Percentiles rank a stretch among this genome's conserved stretches.
Evolutionary conservation across 2,113 vertebrate species (phyloP).

Genomic region (Heliornis fulica): DNA sequence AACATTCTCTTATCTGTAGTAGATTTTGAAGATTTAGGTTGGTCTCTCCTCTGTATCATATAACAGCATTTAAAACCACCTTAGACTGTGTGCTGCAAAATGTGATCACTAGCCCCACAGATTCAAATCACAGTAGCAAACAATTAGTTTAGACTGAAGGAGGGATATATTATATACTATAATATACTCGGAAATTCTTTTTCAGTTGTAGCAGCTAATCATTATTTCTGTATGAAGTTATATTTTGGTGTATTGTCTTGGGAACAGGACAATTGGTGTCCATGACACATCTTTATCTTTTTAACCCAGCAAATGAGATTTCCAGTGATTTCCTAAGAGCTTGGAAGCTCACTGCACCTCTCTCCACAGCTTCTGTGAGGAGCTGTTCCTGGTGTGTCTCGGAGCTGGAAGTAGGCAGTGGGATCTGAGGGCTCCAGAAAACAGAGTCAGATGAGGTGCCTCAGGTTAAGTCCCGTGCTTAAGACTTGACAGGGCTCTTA

Average conservation of each 20-base stretch:
- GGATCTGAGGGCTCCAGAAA: neutral
- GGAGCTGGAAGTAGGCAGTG: neutral
- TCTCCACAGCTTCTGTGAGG: neutral
- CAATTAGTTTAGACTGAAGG: neutral
- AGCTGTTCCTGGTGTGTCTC: neutral
- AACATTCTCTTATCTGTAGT: neutral
- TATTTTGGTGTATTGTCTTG: neutral
- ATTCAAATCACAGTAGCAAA: neutral
- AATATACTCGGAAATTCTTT: neutral
- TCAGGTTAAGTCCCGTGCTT: neutral
- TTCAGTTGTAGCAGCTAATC: neutral
- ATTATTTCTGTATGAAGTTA: rapidly evolving
- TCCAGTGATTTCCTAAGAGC: too few species aligned
- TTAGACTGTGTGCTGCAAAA: neutral
- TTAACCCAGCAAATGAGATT: neutral
- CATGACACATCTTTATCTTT: neutral
- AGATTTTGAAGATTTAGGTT: neutral
- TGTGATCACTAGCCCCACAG: neutral
- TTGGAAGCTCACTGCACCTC: neutral
- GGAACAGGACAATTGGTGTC: neutral
- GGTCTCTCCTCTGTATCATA: neutral
- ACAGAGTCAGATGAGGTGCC: neutral
- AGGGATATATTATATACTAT: neutral
- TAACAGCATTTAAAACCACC: neutral
- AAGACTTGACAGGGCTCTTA: neutral